Evolutionary conservation across 2,888 invertebrate genomes (phyloP).

Genomic region (Rhaphigaster nebulosa): DNA sequence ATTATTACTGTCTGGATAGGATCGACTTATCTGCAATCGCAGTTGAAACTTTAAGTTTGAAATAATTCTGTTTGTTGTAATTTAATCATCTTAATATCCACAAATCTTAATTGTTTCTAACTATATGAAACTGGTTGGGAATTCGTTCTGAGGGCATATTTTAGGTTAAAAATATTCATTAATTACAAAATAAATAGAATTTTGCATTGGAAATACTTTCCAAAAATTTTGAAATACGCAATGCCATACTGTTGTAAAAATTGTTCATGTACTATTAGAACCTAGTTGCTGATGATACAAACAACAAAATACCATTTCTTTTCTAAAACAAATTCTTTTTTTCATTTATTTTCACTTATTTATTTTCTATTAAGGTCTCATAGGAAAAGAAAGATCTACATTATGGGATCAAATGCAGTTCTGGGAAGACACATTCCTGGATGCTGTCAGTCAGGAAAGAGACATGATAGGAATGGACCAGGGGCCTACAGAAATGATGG

Average conservation of each 20-base stretch:
- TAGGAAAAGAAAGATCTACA: slow-evolving; percentile 84
- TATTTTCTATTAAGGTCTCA: slow-evolving; percentile 68
- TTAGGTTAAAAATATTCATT: too few species aligned
- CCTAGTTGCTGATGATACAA: not conserved
- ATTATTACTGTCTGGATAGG: not conserved
- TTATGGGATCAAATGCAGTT: slow-evolving; percentile 99
- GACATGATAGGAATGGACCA: slow-evolving; percentile 99
- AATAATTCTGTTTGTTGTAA: not conserved
- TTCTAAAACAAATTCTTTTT: not conserved
- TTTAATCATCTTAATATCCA: not conserved
- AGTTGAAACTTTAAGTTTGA: not conserved
- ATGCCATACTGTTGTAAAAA: not conserved
- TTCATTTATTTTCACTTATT: not conserved
- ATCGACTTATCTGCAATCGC: not conserved
- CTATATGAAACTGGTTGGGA: too few species aligned
- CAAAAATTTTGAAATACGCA: not conserved
- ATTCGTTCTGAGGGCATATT: too few species aligned
- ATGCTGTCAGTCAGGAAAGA: slow-evolving; percentile 96
- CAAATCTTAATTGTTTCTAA: too few species aligned
- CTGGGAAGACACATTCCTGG: slow-evolving; percentile 99
- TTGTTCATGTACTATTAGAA: not conserved
- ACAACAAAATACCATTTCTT: not conserved
- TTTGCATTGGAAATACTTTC: too few species aligned
- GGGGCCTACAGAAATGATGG: slow-evolving; percentile 99
- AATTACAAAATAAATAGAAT: too few species aligned